Base-by-base conservation (phyloP, 2,797 vertebrate species). In the Catamblyrhynchus diadema region DNA sequence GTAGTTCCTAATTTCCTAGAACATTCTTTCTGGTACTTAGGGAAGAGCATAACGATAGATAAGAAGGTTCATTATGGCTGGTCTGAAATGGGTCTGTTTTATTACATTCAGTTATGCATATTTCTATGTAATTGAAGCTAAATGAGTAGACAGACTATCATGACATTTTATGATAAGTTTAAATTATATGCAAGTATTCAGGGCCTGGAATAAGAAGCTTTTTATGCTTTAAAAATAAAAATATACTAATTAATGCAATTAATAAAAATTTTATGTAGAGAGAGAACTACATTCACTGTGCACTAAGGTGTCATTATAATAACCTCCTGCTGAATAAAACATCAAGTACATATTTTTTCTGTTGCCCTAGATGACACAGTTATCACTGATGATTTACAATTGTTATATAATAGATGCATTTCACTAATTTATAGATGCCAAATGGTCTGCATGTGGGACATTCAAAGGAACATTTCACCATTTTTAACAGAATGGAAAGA, bases 141-240 rank as follows among this genome's bases (percentile, higher is more conserved):
- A 88, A 87, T 80, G 41, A 75, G 71, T 56, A 89, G 78, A 94
- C 60, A 93, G 71, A 85, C 44, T 70, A 86, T 56, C 69, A 73
- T 32, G 82, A 48, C 53, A 77, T 77, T 89, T 93, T 88, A 74
- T 74, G 35, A 23, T 77, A 84, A 94, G 39, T 90, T 91, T 80
- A 85, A 93, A 85, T 87, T 91, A 85, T 67, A 85, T 17, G 28
- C 60, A 79, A 84, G 25, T 80, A 62, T 69, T 84, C 37, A 64
- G 37, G 8, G 32, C 44, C 71, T 47, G 16, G 35, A 89, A 87
- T 42, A 11, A 85, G 53, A 37, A 91, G 15, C 9, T 53, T 50
- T 91, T 92, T 85, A 80, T 80, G 48, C 8, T 91, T 89, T 74
- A 87, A 96, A 95, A 93, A 85, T 89, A 88, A 92, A 93, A 95